Conservation (phyloP, 2,797 vertebrate species). For the Bovichtus diacanthus region DNA sequence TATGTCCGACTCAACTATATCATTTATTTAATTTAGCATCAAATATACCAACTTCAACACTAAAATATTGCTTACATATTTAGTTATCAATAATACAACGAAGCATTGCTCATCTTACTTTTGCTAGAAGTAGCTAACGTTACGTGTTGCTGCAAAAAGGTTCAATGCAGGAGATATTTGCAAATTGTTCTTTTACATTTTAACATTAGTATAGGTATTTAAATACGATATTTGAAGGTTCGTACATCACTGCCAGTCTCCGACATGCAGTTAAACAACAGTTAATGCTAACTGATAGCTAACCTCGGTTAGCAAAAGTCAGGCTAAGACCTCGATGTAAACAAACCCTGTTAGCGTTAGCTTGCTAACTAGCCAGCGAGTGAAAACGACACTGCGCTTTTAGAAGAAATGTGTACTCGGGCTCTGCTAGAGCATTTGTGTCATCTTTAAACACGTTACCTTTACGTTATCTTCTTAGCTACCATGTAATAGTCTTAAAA, state of each 20-base stretch:
- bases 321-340: not conserved
- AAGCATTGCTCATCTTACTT: not conserved
- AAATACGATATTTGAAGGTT: too few species aligned
- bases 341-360: not conserved
- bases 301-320: not conserved
- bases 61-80: not conserved
- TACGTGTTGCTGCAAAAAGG: too few species aligned
- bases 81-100: not conserved
- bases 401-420: not conserved
- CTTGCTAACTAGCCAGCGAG: not conserved
- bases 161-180: not conserved
- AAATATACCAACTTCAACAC: not conserved
- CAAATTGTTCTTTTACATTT: not conserved
- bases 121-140: not conserved
- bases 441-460: not conserved
- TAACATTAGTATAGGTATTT: too few species aligned
- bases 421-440: not conserved
- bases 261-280: not conserved
- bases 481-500: not conserved
- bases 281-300: conserved; percentile 6
- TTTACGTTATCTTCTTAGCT: rapidly evolving
- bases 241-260: not conserved
- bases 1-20: too few species aligned
- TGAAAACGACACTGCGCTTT: not conserved
- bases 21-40: not conserved